Percentiles rank a stretch among this genome's conserved stretches.
phyloP scores from a whole-genome alignment of 2,797 vertebrate species.

The Enteromius fasciolatus region DNA sequence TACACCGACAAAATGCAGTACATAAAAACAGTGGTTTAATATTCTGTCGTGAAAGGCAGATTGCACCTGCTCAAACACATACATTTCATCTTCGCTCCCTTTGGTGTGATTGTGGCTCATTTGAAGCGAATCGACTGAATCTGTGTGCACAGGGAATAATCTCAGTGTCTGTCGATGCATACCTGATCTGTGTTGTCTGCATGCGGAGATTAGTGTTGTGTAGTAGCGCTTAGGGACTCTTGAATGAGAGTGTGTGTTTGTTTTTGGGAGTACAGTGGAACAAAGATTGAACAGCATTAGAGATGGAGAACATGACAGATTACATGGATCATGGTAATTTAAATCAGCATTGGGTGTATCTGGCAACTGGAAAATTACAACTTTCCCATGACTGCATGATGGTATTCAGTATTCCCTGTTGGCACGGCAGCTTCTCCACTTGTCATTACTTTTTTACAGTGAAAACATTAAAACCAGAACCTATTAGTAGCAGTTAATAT shows the following conservation, averaged over 20 bases:
- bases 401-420: background rate
- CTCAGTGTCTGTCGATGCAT: conserved; percentile 41
- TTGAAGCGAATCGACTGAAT: conserved; percentile 33
- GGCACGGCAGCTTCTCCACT: background rate
- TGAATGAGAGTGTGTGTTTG: conserved; percentile 11
- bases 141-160: conserved; percentile 53
- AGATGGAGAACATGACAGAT: conserved; percentile 28
- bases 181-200: conserved; percentile 54
- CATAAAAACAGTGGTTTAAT: conserved; percentile 34
- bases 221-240: conserved; percentile 6
- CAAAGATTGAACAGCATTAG: conserved; percentile 25
- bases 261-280: conserved; percentile 14
- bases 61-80: conserved; percentile 14
- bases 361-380: conserved; percentile 19
- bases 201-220: conserved; percentile 49
- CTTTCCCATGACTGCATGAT: background rate
- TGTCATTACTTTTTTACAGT: background rate
- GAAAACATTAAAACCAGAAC: background rate
- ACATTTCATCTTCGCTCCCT: conserved; percentile 16
- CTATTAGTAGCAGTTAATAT: background rate
- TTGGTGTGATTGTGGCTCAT: conserved; percentile 42
- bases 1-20: background rate
- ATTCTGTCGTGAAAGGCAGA: conserved; percentile 20
- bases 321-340: conserved; percentile 19
- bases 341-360: conserved; percentile 31